phyloP scores from a whole-genome alignment of 1,140 invertebrate species.

The Drosophila bocqueti region DNA sequence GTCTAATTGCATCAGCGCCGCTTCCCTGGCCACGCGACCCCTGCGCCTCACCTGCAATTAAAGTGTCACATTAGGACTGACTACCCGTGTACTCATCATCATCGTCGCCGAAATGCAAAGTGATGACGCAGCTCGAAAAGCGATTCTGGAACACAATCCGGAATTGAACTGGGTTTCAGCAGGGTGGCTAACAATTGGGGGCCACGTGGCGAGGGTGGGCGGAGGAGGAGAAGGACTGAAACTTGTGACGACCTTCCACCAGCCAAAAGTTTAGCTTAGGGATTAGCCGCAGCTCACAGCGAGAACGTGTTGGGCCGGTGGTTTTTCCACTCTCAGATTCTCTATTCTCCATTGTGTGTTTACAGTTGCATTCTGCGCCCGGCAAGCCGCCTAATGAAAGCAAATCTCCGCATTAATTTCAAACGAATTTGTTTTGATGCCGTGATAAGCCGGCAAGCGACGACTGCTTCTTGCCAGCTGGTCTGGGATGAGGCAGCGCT shows the following conservation, averaged over 20 bases:
- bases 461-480: conserved; percentile 9
- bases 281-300: conserved; percentile 70
- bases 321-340: conserved; percentile 33
- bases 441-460: conserved; percentile 71
- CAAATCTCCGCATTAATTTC: conserved; percentile 85
- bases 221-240: conserved; percentile 15
- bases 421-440: conserved; percentile 85
- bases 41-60: conserved; percentile 82
- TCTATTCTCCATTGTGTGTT: conserved; percentile 61
- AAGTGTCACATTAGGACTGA: conserved; percentile 78
- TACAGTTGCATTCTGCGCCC: conserved; percentile 74
- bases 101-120: conserved; percentile 43
- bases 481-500: conserved; percentile 39
- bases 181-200: conserved; percentile 22
- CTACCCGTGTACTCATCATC: conserved; percentile 13
- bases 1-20: conserved; percentile 77
- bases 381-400: conserved; percentile 78
- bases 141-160: conserved; percentile 65
- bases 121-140: conserved; percentile 76
- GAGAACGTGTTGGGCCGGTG: conserved; percentile 54
- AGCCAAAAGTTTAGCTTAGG: conserved; percentile 74
- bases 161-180: conserved; percentile 7
- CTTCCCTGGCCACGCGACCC: conserved; percentile 68
- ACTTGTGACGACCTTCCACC: conserved; percentile 59
- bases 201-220: conserved; percentile 54